Conservation (phyloP, 2,113 vertebrate species). For the Pao palembangensis region DNA sequence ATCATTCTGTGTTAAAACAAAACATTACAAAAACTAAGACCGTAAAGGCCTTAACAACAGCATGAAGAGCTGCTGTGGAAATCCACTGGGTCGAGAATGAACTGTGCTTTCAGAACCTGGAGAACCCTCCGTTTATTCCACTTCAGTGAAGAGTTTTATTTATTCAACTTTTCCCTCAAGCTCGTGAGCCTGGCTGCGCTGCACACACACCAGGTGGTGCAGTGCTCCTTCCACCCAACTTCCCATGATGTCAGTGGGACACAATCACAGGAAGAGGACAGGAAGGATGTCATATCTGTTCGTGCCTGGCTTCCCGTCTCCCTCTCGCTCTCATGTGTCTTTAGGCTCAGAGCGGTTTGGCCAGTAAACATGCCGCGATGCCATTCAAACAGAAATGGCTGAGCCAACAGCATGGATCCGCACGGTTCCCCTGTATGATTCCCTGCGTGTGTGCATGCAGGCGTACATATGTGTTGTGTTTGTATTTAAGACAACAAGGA, state of each 20-base stretch:
- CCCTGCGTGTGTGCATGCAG: background rate
- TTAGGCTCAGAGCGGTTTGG: conserved; percentile 8
- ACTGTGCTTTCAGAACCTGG: background rate
- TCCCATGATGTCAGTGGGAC: conserved; percentile 65
- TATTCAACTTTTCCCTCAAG: background rate
- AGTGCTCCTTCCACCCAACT: conserved; percentile 11
- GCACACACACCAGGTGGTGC: conserved; percentile 45
- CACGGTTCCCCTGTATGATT: conserved; percentile 1
- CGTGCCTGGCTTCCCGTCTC: conserved; percentile 51
- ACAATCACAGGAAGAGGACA: conserved; percentile 67
- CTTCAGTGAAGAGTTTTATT: conserved; percentile 7
- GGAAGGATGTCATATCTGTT: conserved; percentile 69
- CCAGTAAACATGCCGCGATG: conserved; percentile 27
- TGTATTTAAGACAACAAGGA: background rate
- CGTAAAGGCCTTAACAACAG: too few species aligned
- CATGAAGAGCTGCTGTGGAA: background rate
- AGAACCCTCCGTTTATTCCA: background rate
- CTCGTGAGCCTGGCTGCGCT: conserved; percentile 2
- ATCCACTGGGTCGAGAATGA: background rate
- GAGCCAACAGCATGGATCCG: conserved; percentile 17
- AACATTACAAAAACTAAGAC: too few species aligned
- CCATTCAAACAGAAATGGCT: conserved; percentile 24
- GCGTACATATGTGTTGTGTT: background rate
- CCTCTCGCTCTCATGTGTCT: conserved; percentile 46
- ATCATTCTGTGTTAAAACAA: too few species aligned